phyloP scores from a whole-genome alignment of 2,797 vertebrate genomes.

The Spinus pinus region DNA sequence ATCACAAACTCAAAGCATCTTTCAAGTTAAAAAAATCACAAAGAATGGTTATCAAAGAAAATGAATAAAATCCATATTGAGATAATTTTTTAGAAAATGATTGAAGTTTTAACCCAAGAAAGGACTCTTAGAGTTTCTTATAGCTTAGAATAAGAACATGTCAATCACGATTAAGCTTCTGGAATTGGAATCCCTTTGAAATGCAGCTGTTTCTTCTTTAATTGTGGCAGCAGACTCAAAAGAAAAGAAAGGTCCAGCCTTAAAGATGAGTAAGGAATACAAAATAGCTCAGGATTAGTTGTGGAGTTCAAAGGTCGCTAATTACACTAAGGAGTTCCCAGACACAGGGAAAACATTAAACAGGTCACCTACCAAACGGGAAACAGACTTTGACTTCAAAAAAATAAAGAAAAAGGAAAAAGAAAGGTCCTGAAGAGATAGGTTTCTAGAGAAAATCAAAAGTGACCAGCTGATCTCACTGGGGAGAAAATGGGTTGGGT shows the following conservation, averaged over 20 bases:
- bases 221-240: constrained; percentile 83
- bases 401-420: constrained; percentile 27
- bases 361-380: constrained; percentile 85
- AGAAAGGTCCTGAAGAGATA: constrained; percentile 77
- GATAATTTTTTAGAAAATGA: constrained; percentile 88
- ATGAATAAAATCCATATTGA: constrained; percentile 87
- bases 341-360: constrained; percentile 87
- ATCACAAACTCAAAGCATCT: constrained; percentile 76
- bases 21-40: constrained; percentile 76
- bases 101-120: constrained; percentile 89
- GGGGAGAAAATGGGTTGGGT: constrained; percentile 64
- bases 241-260: constrained; percentile 86
- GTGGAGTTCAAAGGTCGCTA: constrained; percentile 85
- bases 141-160: constrained; percentile 87
- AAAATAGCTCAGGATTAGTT: constrained; percentile 87
- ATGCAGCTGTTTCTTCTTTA: constrained; percentile 90
- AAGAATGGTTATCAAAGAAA: constrained; percentile 86
- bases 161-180: constrained; percentile 88
- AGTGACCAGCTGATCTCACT: constrained; percentile 67
- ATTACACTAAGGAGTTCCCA: constrained; percentile 88
- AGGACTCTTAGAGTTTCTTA: constrained; percentile 86
- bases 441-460: constrained; percentile 78
- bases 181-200: constrained; percentile 88
- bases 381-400: constrained; percentile 81
- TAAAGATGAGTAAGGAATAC: constrained; percentile 87